Percentiles rank a stretch among this genome's conserved stretches.
phyloP scores from a whole-genome alignment of 1,140 invertebrate genomes.

The Drosophila subpulchrella region DNA sequence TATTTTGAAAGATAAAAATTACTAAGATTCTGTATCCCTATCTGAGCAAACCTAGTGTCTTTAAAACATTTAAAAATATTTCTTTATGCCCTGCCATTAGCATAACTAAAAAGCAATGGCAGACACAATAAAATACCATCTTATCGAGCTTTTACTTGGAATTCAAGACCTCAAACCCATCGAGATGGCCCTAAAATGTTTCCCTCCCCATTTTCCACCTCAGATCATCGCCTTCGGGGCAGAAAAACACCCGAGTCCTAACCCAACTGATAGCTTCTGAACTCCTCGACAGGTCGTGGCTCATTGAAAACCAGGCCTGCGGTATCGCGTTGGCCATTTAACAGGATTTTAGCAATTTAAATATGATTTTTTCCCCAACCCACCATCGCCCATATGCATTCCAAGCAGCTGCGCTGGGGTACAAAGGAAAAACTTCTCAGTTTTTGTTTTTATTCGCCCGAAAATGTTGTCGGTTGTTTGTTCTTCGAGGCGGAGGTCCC shows the following conservation, averaged over 20 bases:
- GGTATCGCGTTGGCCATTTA: constrained; percentile 70
- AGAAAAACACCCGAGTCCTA: constrained; percentile 3
- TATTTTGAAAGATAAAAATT: no score
- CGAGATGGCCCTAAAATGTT: not conserved
- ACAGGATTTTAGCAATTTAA: constrained; percentile 72
- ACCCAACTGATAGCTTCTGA: constrained; percentile 26
- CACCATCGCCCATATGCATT: constrained; percentile 51
- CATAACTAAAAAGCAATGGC: not conserved
- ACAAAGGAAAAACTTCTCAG: constrained; percentile 30
- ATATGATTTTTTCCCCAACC: constrained; percentile 64
- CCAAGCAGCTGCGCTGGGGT: constrained; percentile 55
- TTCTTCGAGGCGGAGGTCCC: constrained; percentile 29
- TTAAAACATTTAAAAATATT: not conserved
- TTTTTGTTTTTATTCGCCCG: constrained; percentile 52
- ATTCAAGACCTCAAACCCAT: not conserved
- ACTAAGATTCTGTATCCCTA: not conserved
- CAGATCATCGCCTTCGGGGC: not conserved
- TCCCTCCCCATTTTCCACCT: not conserved
- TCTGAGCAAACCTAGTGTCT: not conserved
- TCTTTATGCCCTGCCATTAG: not conserved
- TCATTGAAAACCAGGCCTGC: constrained; percentile 54
- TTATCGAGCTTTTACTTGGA: not conserved
- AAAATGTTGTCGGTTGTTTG: constrained; percentile 58
- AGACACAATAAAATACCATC: not conserved
- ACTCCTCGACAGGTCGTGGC: constrained; percentile 32